Base-by-base conservation (phyloP, 2,888 invertebrate genomes). In the Oxyscelio sp. region DNA sequence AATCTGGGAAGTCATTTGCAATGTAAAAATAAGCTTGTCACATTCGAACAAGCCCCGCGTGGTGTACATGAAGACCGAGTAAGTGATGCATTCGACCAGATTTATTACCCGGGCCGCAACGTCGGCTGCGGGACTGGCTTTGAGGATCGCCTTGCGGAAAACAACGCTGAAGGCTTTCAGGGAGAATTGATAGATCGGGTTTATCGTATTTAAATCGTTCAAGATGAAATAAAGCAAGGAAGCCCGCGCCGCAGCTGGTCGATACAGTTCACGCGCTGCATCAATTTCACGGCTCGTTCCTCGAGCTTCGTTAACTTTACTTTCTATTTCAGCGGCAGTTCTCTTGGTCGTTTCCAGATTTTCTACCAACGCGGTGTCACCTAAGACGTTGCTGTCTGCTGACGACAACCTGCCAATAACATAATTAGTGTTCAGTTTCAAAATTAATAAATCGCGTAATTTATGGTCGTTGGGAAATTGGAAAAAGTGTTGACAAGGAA, bases 121-220 rank as follows among this genome's bases (percentile, higher is more conserved):
- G 87, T 97, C 97, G 17, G 97, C 96, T 0, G 97, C 96, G 0
- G 97, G 96, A 86, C 97, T 97, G 0, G 99, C 98, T 92, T 96
- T 96, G 52, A 97, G 97, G 91, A 99, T 99, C 17, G 99, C 99
- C 92, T 98, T 99, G 95, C 98, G 98, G 93, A 99, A 99, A 31
- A 99, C 99, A n/a, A 98, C 98, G 94, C 98, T 98, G 94, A 99
- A 99, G 1, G 99, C 98, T 96, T 99, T 99, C 82, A 99, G 95
- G 13, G 99, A 99, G 94, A 99, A 99, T 94, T 99, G 99, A 94
- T 99, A 99, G 90, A 99, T 99, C 0, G 98, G 98, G 95, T 99
- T 99, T 84, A 99, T 99, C 34, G 98, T 98, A 94, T 98, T 98
- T 79, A 99, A 95, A 89, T 99, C 99, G 92, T 99, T 99, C 45